A percentile compares a stretch with the other conserved stretches of the same genome.
These are phyloP conservation scores for Coreius guichenoti DNA, from an alignment of 2,797 vertebrate genomes.

Conservation along the genomic window DNA sequence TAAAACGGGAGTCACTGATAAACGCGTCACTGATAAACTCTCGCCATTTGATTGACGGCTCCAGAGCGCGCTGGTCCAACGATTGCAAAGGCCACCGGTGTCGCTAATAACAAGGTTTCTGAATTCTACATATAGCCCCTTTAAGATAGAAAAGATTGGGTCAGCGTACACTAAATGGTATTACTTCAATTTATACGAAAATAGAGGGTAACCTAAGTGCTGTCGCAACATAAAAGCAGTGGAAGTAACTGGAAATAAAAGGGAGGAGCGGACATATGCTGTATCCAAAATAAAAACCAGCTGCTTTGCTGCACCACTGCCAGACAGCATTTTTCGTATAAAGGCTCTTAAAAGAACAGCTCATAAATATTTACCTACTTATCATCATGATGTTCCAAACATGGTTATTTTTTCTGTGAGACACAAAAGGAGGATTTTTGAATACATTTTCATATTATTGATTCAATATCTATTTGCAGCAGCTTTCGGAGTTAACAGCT, in stretches of 20 bases:
- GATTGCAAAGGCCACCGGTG: background rate
- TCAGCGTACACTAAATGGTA: background rate
- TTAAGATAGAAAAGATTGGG: slow-evolving; percentile 1
- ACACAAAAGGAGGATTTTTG: background rate
- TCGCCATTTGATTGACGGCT: too few species aligned
- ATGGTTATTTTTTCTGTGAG: background rate
- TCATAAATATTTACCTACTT: background rate
- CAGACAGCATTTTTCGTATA: background rate
- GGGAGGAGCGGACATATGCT: background rate
- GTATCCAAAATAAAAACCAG: background rate
- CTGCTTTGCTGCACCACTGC: background rate
- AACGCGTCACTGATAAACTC: too few species aligned
- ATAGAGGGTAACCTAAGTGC: background rate
- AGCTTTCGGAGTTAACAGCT: background rate
- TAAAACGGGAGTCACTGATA: too few species aligned
- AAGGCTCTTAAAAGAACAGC: background rate
- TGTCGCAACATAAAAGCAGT: background rate
- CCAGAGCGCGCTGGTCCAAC: too few species aligned
- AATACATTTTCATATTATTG: background rate
- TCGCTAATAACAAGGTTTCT: background rate
- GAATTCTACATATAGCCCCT: background rate
- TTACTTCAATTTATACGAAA: background rate
- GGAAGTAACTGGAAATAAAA: background rate
- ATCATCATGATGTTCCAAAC: background rate
- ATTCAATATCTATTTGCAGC: background rate